Percentiles rank a stretch among this genome's conserved stretches.
Conservation (phyloP, 2,113 vertebrate species). For the Sialia sialis region DNA sequence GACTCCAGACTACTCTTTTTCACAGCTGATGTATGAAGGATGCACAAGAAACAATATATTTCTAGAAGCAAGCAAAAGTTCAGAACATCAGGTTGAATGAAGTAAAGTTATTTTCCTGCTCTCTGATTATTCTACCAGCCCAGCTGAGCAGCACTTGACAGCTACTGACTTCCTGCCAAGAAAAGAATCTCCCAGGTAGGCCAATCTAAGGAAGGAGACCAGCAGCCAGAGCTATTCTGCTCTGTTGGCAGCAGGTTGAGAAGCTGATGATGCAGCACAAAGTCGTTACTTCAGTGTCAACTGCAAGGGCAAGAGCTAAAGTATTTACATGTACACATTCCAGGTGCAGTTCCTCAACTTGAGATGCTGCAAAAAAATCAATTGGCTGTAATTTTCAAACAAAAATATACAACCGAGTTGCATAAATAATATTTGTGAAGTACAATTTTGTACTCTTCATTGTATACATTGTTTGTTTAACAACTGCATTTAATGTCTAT, state of each 20-base stretch:
- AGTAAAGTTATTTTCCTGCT: background rate
- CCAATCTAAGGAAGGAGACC: background rate
- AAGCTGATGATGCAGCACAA: background rate
- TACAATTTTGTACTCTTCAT: background rate
- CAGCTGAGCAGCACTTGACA: background rate
- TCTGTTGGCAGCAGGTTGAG: slow-evolving; percentile 15
- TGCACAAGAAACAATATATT: background rate
- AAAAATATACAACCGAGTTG: background rate
- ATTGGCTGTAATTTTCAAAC: background rate
- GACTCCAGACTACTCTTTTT: background rate
- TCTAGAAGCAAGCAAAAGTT: background rate
- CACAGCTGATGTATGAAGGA: background rate
- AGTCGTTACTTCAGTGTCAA: background rate
- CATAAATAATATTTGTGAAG: background rate
- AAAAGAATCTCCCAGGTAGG: background rate
- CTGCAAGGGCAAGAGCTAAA: background rate
- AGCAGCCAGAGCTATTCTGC: background rate
- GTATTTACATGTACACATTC: background rate
- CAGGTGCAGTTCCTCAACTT: background rate
- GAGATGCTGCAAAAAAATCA: background rate
- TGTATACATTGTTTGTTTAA: background rate
- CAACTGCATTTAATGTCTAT: background rate
- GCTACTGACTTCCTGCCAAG: background rate
- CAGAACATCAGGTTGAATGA: background rate
- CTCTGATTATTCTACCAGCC: background rate